These are phyloP conservation scores for Bathynomus jamesi DNA, from an alignment of 1,140 invertebrate species.

Conservation along the genomic window DNA sequence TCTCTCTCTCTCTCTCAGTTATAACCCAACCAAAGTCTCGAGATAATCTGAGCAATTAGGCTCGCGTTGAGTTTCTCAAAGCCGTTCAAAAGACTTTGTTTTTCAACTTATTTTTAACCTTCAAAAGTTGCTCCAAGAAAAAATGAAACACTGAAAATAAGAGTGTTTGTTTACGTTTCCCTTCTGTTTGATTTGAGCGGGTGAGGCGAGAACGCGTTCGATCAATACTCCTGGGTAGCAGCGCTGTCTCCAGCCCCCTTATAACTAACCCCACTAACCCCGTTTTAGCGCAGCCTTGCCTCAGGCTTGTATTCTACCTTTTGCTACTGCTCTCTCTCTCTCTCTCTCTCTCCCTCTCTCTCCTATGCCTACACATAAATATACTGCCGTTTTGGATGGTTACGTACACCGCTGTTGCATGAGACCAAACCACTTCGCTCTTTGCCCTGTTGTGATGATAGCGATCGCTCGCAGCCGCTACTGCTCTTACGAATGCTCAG, in stretches of 20 bases:
- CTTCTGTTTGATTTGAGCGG: background rate
- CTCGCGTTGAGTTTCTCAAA: background rate
- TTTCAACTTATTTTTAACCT: background rate
- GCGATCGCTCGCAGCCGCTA: background rate
- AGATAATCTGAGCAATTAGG: background rate
- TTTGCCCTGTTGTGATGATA: background rate
- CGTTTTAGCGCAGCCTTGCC: background rate
- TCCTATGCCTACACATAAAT: background rate
- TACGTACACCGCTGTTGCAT: background rate
- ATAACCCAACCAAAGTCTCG: background rate
- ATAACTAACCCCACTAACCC: background rate
- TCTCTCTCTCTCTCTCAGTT: too few species aligned
- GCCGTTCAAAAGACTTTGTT: background rate
- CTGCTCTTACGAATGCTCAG: background rate
- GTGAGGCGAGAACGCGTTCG: background rate
- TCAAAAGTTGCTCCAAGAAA: background rate
- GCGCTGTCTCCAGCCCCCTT: background rate
- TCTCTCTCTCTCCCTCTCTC: background rate
- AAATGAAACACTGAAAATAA: background rate
- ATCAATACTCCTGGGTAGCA: background rate
- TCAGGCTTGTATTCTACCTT: too few species aligned
- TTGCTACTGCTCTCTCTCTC: background rate
- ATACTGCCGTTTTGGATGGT: background rate
- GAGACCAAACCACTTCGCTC: background rate
- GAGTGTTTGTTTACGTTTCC: background rate